These are phyloP conservation scores for Erebia ligea DNA, from an alignment of 2,888 invertebrate species.

Conservation along the genomic window DNA sequence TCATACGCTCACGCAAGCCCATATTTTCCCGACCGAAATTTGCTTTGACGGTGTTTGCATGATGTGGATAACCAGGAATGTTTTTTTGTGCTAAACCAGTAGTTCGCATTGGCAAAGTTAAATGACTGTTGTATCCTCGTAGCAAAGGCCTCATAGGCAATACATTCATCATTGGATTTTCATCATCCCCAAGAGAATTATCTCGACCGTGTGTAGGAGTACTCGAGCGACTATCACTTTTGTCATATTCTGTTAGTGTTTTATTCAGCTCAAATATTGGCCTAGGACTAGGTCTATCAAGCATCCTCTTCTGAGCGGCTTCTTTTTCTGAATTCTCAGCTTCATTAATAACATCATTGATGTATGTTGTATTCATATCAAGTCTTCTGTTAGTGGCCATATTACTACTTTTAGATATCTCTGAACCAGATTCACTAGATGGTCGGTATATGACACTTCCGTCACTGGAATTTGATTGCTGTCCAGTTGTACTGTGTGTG, in stretches of 20 bases:
- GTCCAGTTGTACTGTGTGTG: slow-evolving; percentile 85
- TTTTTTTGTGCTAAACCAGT: slow-evolving; percentile 77
- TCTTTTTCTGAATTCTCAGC: slow-evolving; percentile 78
- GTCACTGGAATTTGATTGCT: slow-evolving; percentile 88
- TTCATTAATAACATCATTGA: slow-evolving; percentile 81
- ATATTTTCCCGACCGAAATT: slow-evolving; percentile 79
- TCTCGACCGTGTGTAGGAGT: slow-evolving; percentile 80
- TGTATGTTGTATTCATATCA: slow-evolving; percentile 79
- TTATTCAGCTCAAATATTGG: slow-evolving; percentile 65
- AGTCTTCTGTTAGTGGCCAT: slow-evolving; percentile 78
- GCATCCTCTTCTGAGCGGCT: slow-evolving; percentile 67
- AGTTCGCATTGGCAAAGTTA: slow-evolving; percentile 87
- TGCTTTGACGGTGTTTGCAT: slow-evolving; percentile 81
- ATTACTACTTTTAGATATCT: slow-evolving; percentile 76
- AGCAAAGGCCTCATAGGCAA: slow-evolving; percentile 96
- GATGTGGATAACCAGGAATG: slow-evolving; percentile 75
- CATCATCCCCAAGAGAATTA: slow-evolving; percentile 84
- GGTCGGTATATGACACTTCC: slow-evolving; percentile 89
- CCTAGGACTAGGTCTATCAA: slow-evolving; percentile 58
- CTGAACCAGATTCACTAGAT: slow-evolving; percentile 88
- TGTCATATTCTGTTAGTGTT: slow-evolving; percentile 63
- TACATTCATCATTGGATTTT: slow-evolving; percentile 89
- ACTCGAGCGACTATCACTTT: slow-evolving; percentile 70
- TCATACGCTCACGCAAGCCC: slow-evolving; percentile 79
- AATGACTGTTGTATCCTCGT: slow-evolving; percentile 90